Base-by-base conservation (phyloP, 2,113 vertebrate genomes). In the Falcunculus frontatus region DNA sequence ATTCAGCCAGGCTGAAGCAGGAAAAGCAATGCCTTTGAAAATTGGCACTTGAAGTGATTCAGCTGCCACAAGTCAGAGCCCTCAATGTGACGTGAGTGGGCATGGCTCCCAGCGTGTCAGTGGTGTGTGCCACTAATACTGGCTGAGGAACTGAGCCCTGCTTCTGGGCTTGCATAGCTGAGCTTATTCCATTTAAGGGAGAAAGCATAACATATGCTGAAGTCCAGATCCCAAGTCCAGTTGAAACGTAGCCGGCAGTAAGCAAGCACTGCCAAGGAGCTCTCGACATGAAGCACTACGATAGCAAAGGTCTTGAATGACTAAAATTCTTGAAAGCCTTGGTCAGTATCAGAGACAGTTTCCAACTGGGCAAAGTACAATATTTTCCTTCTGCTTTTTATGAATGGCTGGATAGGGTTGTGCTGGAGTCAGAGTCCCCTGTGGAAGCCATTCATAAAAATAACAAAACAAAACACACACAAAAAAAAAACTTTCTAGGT, bases 361-460 rank as follows among this genome's bases (percentile, higher is more conserved):
- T 97, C 96, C 95, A 96, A 96, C 88, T 92, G 94, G 89, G 93
- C 62, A 46, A 96, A 96, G 92, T 91, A 94, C 90, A 90, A 55
- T 89, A 92, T 95, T 93, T 97, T 97, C 95, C 87, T 87, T 97
- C 90, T 88, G 89, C 93, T 97, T 98, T 98, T 98, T 98, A 98
- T 98, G 98, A 98, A 98, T 98, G 98, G 96, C 80, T 81, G 94
- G 95, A 95, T 84, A 94, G 92, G 94, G 94, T 89, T 98, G 89
- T 96, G 94, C 96, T 95, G 87, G 92, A 92, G 88, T 94, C 91
- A 77, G 93, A 95, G 72, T 94, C 96, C 96, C 87, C 87, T 81
- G 93, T 42, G 57, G 87, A 96, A 98, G 89, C 98, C 98, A 98
- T 98, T 98, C 98, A 98, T 98, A 98, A 98, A 98, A 98, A 97